Evolutionary conservation across 2,888 invertebrate species (phyloP), one percentile per base, ranked within the genome.

Genomic region (Andrena trimmerana): DNA sequence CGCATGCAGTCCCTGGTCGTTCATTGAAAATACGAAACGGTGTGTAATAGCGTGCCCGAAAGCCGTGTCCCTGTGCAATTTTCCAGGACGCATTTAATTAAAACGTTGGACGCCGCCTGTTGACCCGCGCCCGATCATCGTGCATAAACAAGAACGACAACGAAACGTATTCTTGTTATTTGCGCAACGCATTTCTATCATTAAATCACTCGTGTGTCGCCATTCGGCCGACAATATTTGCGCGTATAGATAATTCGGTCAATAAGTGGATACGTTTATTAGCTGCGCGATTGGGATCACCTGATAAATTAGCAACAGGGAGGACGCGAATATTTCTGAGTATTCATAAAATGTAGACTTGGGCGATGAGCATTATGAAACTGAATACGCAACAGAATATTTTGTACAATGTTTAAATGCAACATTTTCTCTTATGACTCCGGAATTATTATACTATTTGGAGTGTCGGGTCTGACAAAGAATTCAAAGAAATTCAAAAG

Each of bases 41-140:
- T 10, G 42, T 13, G 29, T 59, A 65, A 73, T 65, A 29, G 16
- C 36, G 48, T 6, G 33, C 8, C 42, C 57, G 73, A 69, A 59
- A 68, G 59, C 4, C 54, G 48, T 52, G 29, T 54, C n/a, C 33
- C 8, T 33, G 3, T 27, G n/a, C 59, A 70, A 75, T 70, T 66
- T 60, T 70, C 59, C 27, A 1, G 65, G 52, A 7, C 7, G 59
- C 31, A 60, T 75, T 80, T 70, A 75, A 80, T 75, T 75, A 62
- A 80, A 80, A 66, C 60, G 66, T 65, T 66, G 60, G 59, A 57
- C 59, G 36, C 65, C n/a, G 73, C 13, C 20, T 48, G 67, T 79
- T 79, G 57, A 54, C 42, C 54, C 62, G 68, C 48, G 63, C 50
- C 74, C 54, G 62, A 73, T 63, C 54, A 68, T 68, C 42, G 54